Evolutionary conservation across 2,888 invertebrate genomes (phyloP).

Genomic region (Nephrocerus scutellatus): DNA sequence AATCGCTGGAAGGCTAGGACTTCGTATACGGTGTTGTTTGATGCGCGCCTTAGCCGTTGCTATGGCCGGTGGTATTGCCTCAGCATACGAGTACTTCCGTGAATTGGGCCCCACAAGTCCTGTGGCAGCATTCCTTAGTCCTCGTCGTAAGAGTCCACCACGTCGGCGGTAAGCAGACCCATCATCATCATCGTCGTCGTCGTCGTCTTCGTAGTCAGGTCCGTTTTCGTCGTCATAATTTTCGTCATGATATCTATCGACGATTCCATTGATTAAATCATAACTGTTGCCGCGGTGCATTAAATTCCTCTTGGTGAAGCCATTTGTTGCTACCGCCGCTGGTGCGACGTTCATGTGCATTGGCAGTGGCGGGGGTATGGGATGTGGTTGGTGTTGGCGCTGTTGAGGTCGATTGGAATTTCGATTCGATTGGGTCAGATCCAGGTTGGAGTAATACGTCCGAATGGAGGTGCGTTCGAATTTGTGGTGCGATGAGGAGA

Average conservation of each 20-base stretch:
- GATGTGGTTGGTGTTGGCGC: slow-evolving; percentile 23
- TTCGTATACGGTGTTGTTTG: slow-evolving; percentile 47
- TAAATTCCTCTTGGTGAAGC: slow-evolving; percentile 13
- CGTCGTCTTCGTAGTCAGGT: slow-evolving; percentile 25
- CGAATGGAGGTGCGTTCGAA: slow-evolving; percentile 47
- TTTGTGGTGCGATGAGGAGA: slow-evolving; percentile 54
- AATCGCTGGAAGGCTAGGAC: slow-evolving; percentile 65
- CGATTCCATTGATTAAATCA: slow-evolving; percentile 30
- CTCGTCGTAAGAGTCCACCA: too few species aligned
- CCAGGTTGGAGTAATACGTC: slow-evolving; percentile 46
- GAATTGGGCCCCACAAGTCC: slow-evolving; percentile 23
- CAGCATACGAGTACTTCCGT: slow-evolving; percentile 28
- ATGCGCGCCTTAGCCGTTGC: slow-evolving; percentile 41
- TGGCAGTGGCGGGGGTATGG: slow-evolving; percentile 16
- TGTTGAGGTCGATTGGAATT: slow-evolving; percentile 26
- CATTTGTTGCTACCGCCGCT: slow-evolving; percentile 15
- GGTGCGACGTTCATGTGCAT: slow-evolving; percentile 6
- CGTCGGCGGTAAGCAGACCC: too few species aligned
- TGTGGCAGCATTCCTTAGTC: too few species aligned
- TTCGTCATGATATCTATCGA: slow-evolving; percentile 1
- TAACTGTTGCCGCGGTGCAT: slow-evolving; percentile 31
- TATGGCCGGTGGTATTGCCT: slow-evolving; percentile 31
- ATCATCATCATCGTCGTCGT: slow-evolving; percentile 25
- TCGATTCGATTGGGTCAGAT: slow-evolving; percentile 34
- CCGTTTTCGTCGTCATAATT: too few species aligned